Percentiles rank a stretch among this genome's conserved stretches.
Conservation (phyloP, 2,113 vertebrate species). For the Mastomys coucha region DNA sequence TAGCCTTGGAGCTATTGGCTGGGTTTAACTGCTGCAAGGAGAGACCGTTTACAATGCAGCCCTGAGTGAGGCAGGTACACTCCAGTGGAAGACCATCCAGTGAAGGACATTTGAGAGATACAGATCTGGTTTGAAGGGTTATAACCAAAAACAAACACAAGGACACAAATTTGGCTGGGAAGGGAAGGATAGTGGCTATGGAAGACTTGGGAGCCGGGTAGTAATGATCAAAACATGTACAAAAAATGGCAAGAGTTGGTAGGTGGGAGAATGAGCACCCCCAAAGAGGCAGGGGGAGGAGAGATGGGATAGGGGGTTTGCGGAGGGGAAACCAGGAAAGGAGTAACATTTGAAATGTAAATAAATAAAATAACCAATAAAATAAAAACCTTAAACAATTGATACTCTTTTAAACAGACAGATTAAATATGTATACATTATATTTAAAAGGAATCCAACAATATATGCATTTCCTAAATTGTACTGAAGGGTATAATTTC, state of each 20-base stretch:
- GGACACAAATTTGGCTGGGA: neutral
- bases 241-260: no score
- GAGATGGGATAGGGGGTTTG: no score
- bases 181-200: neutral
- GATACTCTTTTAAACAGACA: neutral
- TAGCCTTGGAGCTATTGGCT: neutral
- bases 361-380: no score
- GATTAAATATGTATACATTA: neutral
- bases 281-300: no score
- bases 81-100: no score
- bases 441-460: conserved; percentile 23
- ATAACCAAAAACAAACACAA: neutral
- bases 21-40: neutral
- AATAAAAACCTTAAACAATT: neutral
- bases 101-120: neutral
- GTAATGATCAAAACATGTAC: neutral
- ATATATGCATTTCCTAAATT: neutral
- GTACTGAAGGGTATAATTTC: neutral
- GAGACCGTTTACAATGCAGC: no score
- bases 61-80: neutral
- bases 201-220: neutral
- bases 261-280: no score
- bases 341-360: no score
- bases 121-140: neutral
- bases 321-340: no score